These are phyloP conservation scores for Caenorhabditis inopinata DNA, from an alignment of 1,140 invertebrate genomes.

Conservation along the genomic window DNA sequence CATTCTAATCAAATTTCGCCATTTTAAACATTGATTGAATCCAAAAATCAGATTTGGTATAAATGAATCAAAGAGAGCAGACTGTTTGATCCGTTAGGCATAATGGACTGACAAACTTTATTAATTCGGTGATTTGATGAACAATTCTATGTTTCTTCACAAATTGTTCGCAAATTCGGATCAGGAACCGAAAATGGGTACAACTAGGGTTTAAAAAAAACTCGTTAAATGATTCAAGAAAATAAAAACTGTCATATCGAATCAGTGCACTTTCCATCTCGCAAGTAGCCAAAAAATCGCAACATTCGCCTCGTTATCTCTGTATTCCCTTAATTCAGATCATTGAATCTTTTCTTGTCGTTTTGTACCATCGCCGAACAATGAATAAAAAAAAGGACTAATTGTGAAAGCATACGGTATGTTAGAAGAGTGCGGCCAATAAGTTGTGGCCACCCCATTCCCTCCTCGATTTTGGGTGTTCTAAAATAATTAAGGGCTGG, in stretches of 20 bases:
- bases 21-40: too few relatives aligned
- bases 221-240: slow-evolving; percentile 20
- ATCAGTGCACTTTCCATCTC: slow-evolving; percentile 32
- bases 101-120: background rate
- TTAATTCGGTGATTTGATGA: background rate
- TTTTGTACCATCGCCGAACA: slow-evolving; percentile 5
- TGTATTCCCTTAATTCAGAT: background rate
- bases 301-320: slow-evolving; percentile 21
- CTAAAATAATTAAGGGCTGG: too few relatives aligned
- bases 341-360: background rate
- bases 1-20: too few relatives aligned
- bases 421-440: too few relatives aligned
- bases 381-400: slow-evolving; percentile 30
- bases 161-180: background rate
- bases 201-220: background rate
- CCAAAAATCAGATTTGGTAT: too few relatives aligned
- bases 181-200: background rate
- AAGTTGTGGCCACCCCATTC: too few relatives aligned
- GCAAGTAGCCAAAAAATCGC: slow-evolving; percentile 5
- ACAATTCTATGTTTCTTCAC: slow-evolving; percentile 5
- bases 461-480: too few relatives aligned
- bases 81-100: background rate
- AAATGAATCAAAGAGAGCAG: background rate
- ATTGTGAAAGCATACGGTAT: background rate
- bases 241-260: slow-evolving; percentile 16